These are phyloP conservation scores for Phasia obesa DNA, from an alignment of 2,888 invertebrate species.

Conservation along the genomic window DNA sequence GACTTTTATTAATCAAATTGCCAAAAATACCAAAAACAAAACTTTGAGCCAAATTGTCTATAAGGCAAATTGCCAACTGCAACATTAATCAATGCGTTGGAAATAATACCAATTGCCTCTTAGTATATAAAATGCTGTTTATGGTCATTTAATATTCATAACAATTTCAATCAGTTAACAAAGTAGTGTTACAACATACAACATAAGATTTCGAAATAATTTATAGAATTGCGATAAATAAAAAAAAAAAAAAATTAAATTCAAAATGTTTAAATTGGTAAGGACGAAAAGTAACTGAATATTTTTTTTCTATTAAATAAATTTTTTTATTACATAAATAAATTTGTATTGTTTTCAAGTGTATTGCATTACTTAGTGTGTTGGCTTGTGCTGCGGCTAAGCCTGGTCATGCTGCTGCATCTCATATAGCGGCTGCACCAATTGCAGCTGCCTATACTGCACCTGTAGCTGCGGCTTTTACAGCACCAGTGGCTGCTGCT, in stretches of 20 bases:
- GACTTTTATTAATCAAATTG: conserved; percentile 22
- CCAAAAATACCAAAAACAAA: conserved; percentile 29
- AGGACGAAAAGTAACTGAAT: background rate
- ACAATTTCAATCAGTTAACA: conserved; percentile 62
- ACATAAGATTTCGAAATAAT: conserved; percentile 18
- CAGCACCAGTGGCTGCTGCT: conserved; percentile 15
- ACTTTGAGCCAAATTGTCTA: conserved; percentile 52
- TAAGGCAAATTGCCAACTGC: conserved; percentile 62
- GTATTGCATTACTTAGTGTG: conserved; percentile 47
- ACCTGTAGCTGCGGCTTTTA: conserved; percentile 40
- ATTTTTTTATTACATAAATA: background rate
- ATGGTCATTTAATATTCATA: conserved; percentile 56
- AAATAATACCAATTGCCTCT: conserved; percentile 23
- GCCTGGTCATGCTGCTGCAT: conserved; percentile 51
- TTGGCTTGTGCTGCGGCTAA: conserved; percentile 53
- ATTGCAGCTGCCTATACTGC: conserved; percentile 50
- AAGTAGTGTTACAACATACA: conserved; percentile 39
- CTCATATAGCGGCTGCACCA: conserved; percentile 45
- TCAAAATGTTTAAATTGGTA: conserved; percentile 66
- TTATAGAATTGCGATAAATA: conserved; percentile 1
- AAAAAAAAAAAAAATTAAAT: background rate
- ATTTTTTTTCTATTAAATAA: background rate
- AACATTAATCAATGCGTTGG: background rate
- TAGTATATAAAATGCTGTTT: conserved; percentile 61
- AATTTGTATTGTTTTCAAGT: conserved; percentile 18